Conservation (phyloP, 2,113 vertebrate species). For the Eudyptes chrysolophus region DNA sequence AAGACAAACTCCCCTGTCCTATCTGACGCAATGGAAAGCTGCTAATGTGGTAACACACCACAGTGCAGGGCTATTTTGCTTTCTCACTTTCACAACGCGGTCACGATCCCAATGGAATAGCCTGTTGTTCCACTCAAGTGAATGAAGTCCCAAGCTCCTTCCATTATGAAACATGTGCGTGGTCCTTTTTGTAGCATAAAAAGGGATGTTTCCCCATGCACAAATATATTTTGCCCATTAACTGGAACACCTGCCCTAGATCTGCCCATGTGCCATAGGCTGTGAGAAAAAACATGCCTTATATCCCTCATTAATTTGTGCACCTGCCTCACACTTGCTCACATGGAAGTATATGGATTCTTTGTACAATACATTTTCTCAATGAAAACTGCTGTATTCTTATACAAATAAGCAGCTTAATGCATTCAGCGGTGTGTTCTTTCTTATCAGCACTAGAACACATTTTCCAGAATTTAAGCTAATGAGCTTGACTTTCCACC, state of each 20-base stretch:
- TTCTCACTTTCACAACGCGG: background rate
- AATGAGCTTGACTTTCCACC: background rate
- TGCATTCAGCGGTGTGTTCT: background rate
- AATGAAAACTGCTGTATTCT: conserved; percentile 3
- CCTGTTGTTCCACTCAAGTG: background rate
- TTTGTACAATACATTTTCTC: conserved; percentile 25
- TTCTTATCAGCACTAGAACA: background rate
- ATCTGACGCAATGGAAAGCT: background rate
- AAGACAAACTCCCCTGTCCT: background rate
- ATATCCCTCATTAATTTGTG: conserved; percentile 34
- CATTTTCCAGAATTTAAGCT: background rate
- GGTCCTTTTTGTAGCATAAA: background rate
- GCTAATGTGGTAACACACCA: background rate
- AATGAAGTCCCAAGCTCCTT: background rate
- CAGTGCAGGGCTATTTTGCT: background rate
- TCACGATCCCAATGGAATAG: background rate
- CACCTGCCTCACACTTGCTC: background rate
- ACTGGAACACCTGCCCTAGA: conserved; percentile 29
- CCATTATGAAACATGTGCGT: background rate
- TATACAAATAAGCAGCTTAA: background rate
- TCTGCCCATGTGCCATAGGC: background rate
- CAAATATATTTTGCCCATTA: conserved; percentile 31
- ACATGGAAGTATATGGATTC: background rate
- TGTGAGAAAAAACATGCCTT: background rate
- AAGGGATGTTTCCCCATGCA: background rate